Evolutionary conservation across 2,113 vertebrate species (phyloP), one percentile per base, ranked within the genome.

Genomic region (Menura novaehollandiae): DNA sequence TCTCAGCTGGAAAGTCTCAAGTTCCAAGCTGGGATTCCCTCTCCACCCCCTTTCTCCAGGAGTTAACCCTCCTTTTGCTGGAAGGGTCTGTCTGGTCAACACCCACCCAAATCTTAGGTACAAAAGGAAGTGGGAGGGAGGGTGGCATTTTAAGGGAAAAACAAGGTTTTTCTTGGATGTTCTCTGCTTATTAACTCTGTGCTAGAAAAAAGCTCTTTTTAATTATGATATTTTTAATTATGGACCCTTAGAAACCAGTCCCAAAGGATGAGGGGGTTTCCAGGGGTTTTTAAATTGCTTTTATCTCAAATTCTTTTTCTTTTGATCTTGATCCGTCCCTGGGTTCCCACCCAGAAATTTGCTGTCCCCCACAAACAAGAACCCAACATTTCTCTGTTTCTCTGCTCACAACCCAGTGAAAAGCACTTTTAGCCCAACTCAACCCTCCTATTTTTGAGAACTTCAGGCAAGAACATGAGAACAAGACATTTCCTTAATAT

Each of bases 1-100:
- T 89, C 97, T 98, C 97, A 97, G 98, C 98, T 97, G 97, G 97
- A 93, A 98, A 97, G 98, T 95, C 93, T 98, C 98, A 95, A 97
- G 96, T 98, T 98, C 98, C 98, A 94, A 94, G 95, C 97, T 77
- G 97, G 94, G 97, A 96, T 97, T 97, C 97, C 97, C 95, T 98
- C 97, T 97, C 97, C 97, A 96, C 97, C 96, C 94, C 91, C 95
- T 96, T 96, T 92, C 85, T 49, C 55, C 55, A 69, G 83, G 51
- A 68, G 93, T 97, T 98, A 98, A 98, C 98, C 89, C 98, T 98
- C 83, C 92, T 96, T 82, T 52, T 97, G 97, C 97, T 95, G 94
- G 95, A 94, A 91, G 63, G 84, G 55, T 15, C 73, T 7, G 66
- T 7, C 44, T 27, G 21, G n/a, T 39, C 74, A 91, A 88, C 87